phyloP scores from a whole-genome alignment of 2,113 vertebrate species.

The Origma solitaria region DNA sequence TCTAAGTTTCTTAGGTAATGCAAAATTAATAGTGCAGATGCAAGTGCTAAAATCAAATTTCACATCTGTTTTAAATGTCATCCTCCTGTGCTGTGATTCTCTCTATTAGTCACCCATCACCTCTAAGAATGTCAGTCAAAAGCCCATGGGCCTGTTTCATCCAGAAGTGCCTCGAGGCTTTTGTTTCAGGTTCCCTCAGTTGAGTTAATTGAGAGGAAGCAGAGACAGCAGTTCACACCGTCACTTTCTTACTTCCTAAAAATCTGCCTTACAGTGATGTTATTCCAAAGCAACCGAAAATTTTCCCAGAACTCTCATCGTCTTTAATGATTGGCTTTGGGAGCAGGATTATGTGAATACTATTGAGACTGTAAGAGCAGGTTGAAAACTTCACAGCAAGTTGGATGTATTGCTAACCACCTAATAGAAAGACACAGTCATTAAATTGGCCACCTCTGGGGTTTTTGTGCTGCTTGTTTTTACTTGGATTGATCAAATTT shows the following conservation, averaged over 20 bases:
- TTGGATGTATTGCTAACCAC: not conserved
- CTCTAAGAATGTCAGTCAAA: not conserved
- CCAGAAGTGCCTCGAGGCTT: not conserved
- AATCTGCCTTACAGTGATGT: not conserved
- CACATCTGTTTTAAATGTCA: not conserved
- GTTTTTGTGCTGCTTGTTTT: not conserved
- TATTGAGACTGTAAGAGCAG: not conserved
- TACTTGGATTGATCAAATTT: not conserved
- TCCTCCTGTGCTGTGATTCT: not conserved
- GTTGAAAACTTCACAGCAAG: not conserved
- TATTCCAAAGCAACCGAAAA: not conserved
- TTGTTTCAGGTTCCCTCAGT: not conserved
- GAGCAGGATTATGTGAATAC: not conserved
- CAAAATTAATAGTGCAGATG: not conserved
- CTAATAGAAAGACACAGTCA: not conserved
- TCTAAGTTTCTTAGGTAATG: not conserved
- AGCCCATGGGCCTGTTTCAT: not conserved
- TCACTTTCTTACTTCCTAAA: not conserved
- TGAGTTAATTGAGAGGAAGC: not conserved
- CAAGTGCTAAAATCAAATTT: not conserved
- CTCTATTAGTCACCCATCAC: not conserved
- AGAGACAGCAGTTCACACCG: not conserved
- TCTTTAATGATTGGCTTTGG: not conserved
- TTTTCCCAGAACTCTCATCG: rapidly evolving
- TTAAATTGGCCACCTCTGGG: not conserved